Base-by-base conservation (phyloP, 1,140 invertebrate species). In the Brachionus asplanchnoidis region DNA sequence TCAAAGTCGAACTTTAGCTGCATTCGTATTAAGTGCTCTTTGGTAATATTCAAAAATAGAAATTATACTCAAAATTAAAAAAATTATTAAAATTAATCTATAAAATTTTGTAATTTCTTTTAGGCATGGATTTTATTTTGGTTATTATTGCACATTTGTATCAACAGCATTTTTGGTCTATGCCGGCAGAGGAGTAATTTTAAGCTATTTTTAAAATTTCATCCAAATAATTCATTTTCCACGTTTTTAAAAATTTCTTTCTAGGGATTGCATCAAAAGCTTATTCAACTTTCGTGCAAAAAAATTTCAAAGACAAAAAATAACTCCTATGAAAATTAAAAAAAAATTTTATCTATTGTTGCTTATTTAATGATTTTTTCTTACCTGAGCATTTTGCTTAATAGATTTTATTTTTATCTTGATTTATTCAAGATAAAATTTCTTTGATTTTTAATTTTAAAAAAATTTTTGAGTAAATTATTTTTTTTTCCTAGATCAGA, bases 131-230 rank as follows among this genome's bases (percentile, higher is more conserved):
- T 97, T 97, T 89, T 96, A 97, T 91, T 95, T 96, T 6, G 96
- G 97, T 12, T 99, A 99, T 91, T 99, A 98, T 89, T 88, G 98
- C 50, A 97, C 95, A 0, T 99, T 99, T 90, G 91, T 94, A 26
- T 93, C 92, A 36, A 95, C 94, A 12, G 95, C 95, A 0, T 86
- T 98, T 2, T 94, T 96, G 87, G 97, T 96, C 3, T 90, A 94
- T 77, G 93, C 94, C 20, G 93, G 94, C 32, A 92, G 96, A 91
- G 91, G 91, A 84, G 94, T 95, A 36, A 36, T 36, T 36, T 36
- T 7, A 36, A 36, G 7, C 26, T 28, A 36, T 6, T 36, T n/a
- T 5, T 6, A 36, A 36, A 36, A 4, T 36, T 36, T 36, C 6
- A 36, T 36, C 6, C 32, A 36, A 36, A 36, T 36, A 36, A 36